Evolutionary conservation across 2,797 vertebrate genomes (phyloP).

Genomic region (Hypotaenidia philippensis): DNA sequence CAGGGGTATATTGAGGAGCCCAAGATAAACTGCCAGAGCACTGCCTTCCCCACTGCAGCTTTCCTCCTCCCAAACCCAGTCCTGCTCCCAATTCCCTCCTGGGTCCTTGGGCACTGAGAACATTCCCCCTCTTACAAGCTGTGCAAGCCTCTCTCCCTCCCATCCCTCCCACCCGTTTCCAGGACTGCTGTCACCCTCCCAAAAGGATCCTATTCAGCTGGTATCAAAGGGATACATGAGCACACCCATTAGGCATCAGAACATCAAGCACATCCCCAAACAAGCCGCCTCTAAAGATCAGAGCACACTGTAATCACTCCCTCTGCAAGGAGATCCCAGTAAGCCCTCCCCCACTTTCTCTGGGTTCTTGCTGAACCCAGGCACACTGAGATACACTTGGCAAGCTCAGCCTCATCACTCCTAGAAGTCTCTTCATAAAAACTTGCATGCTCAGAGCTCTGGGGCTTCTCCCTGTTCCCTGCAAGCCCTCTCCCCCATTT

Average conservation of each 20-base stretch:
- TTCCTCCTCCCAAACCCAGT: not conserved
- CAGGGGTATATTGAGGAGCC: not conserved
- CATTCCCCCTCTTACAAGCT: not conserved
- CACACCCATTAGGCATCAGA: conserved; percentile 23
- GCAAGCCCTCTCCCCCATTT: not conserved
- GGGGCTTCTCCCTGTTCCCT: not conserved
- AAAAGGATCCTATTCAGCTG: not conserved
- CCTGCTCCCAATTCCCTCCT: not conserved
- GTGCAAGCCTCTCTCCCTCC: not conserved
- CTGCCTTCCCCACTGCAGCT: not conserved
- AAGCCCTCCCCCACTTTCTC: not conserved
- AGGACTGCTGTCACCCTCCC: not conserved
- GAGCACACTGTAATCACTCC: not conserved
- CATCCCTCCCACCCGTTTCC: not conserved
- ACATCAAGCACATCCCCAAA: conserved; percentile 18
- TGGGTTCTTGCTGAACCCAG: not conserved
- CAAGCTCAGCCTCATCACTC: not conserved
- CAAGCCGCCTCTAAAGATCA: not conserved
- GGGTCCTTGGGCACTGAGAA: not conserved
- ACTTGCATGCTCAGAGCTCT: not conserved
- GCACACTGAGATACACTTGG: not conserved
- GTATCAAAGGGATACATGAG: not conserved
- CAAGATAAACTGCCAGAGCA: not conserved
- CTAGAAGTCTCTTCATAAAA: not conserved
- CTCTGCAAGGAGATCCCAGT: not conserved